phyloP scores from a whole-genome alignment of 2,113 vertebrate genomes.

The Neodon shergylaensis region DNA sequence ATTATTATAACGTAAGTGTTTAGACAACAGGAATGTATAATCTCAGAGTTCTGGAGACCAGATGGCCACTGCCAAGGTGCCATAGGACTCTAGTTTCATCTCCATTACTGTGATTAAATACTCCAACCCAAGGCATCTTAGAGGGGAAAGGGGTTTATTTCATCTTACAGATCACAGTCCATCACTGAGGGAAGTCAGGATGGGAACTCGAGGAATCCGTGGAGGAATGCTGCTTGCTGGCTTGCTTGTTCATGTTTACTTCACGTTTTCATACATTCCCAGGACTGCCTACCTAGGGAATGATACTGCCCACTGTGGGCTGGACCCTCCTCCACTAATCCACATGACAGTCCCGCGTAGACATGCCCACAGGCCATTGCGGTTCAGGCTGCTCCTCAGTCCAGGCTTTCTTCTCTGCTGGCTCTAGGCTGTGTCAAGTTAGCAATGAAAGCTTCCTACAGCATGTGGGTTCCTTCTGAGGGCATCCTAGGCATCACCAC shows the following conservation, averaged over 20 bases:
- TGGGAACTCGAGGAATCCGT: not conserved
- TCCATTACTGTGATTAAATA: not conserved
- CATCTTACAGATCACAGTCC: not conserved
- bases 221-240: not conserved
- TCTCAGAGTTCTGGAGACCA: not conserved
- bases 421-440: not conserved
- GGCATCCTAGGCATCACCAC: no score
- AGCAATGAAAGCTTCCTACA: not conserved
- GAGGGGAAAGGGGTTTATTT: not conserved
- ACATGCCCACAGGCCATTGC: not conserved
- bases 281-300: not conserved
- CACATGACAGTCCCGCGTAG: not conserved
- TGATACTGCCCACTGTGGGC: not conserved
- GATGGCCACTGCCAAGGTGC: not conserved
- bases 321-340: not conserved
- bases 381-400: not conserved
- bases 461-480: not conserved
- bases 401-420: not conserved
- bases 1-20: fast-evolving
- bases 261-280: not conserved
- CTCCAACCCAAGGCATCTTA: not conserved
- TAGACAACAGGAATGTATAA: not conserved
- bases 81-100: not conserved
- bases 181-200: not conserved
- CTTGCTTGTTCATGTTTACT: not conserved